Base-by-base conservation (phyloP, 2,797 vertebrate species). In the Luscinia luscinia region DNA sequence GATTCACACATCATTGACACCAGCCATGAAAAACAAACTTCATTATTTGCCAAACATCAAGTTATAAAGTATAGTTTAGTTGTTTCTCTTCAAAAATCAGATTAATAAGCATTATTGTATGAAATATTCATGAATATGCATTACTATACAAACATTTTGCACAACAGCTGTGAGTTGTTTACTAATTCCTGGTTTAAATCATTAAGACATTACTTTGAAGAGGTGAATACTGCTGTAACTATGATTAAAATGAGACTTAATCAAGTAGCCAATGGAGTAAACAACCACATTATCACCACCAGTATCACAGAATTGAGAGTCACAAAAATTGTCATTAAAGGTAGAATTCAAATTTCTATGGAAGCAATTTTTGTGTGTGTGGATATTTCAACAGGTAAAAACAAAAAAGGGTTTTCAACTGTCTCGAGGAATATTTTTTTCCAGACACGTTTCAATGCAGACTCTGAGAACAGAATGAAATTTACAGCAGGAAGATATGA, bases 151-250 rank as follows among this genome's bases (percentile, higher is more conserved):
- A 97, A 97, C 94, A 96, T 98, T 98, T 98, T 95, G 96, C 93
- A 96, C 98, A 98, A 97, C 98, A 98, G 97, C 98, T 98, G 98
- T 97, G 96, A 98, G 96, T 94, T 97, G 96, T 98, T 98, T 97
- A 97, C 90, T 98, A 98, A 98, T 98, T 98, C 97, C 96, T 84
- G 67, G 94, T 98, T 98, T 97, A 98, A 98, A 98, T 98, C 97
- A 98, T 97, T 97, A 97, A 84, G 96, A 96, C 96, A 95, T 95
- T 96, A 97, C 96, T 96, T 97, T 91, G 93, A 97, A 90, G 95
- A 97, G 90, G 63, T 90, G 97, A 95, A 94, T 97, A 96, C 86
- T 46, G 24, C 79, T 94, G 76, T 90, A 96, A 96, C 94, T 97
- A 84, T 84, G 78, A 95, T 97, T 97, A 96, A 94, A 97, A 95